Conservation (phyloP, 1,140 invertebrate species). For the Drosophila pandora region DNA sequence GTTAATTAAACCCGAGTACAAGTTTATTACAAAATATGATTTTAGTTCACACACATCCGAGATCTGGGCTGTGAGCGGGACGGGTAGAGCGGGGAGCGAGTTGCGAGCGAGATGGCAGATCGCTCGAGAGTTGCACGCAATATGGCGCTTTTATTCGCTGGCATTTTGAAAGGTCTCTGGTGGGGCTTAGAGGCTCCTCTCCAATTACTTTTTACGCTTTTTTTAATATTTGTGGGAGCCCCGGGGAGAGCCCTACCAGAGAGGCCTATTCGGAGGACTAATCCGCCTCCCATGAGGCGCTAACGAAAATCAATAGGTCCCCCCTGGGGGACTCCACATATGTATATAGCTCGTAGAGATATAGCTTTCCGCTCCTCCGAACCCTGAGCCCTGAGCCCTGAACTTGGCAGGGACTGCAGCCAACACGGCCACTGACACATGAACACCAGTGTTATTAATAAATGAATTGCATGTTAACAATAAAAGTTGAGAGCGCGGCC, state of each 20-base stretch:
- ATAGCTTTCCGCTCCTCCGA: too few relatives aligned
- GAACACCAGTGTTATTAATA: slow-evolving; percentile 77
- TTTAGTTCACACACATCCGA: slow-evolving; percentile 64
- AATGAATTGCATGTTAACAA: slow-evolving; percentile 82
- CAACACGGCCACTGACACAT: slow-evolving; percentile 65
- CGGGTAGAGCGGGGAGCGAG: neutral
- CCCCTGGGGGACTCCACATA: neutral
- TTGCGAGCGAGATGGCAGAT: slow-evolving; percentile 4
- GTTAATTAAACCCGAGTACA: slow-evolving; percentile 78
- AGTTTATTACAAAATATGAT: slow-evolving; percentile 81
- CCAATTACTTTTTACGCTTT: neutral
- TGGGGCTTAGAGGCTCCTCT: neutral
- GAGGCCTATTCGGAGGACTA: too few relatives aligned
- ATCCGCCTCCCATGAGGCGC: too few relatives aligned
- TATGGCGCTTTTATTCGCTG: slow-evolving; percentile 14
- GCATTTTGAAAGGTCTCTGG: neutral
- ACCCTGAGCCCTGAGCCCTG: too few relatives aligned
- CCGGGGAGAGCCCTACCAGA: too few relatives aligned
- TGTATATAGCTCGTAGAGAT: too few relatives aligned
- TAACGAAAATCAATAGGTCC: neutral
- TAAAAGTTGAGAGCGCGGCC: slow-evolving; percentile 68
- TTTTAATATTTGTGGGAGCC: neutral
- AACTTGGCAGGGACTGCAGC: neutral
- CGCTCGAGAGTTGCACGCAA: slow-evolving; percentile 13
- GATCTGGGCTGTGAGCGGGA: slow-evolving; percentile 7